Evolutionary conservation across 2,888 invertebrate species (phyloP).

Genomic region (Eugnorisma glareosa): DNA sequence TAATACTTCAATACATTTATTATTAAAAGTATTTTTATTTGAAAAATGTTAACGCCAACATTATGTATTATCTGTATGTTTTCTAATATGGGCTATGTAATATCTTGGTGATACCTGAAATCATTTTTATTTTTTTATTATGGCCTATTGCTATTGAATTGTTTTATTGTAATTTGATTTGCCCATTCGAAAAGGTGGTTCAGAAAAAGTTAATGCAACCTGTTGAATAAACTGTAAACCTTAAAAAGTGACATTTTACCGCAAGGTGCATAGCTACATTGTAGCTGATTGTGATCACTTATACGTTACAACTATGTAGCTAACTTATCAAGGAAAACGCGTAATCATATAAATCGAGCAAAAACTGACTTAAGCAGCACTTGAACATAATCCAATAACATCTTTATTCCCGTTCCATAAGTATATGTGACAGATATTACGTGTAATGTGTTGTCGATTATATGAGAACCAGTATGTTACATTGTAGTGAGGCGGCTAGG

Average conservation of each 20-base stretch:
- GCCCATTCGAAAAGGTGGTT: not conserved
- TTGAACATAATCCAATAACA: conserved; percentile 26
- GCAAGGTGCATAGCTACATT: not conserved
- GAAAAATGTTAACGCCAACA: not conserved
- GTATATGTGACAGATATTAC: conserved; percentile 26
- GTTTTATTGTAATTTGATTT: too few species aligned
- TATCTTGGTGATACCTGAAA: too few species aligned
- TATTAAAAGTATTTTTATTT: too few species aligned
- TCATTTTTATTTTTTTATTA: too few species aligned
- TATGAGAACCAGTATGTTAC: conserved; percentile 37
- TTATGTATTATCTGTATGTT: not conserved
- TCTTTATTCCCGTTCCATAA: conserved; percentile 16
- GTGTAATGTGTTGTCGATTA: conserved; percentile 10
- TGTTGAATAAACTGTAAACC: too few species aligned
- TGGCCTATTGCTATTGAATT: not conserved
- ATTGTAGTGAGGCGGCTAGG: conserved; percentile 12
- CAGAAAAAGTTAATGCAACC: not conserved
- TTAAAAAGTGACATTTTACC: not conserved
- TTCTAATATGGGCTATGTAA: too few species aligned
- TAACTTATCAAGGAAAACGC: not conserved
- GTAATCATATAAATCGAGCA: conserved; percentile 1
- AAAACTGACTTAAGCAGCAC: not conserved
- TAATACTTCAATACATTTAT: too few species aligned
- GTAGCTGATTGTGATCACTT: not conserved
- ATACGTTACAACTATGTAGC: not conserved